Evolutionary conservation across 2,888 invertebrate species (phyloP), one percentile per base, ranked within the genome.

Genomic region (Athrips mouffetella): DNA sequence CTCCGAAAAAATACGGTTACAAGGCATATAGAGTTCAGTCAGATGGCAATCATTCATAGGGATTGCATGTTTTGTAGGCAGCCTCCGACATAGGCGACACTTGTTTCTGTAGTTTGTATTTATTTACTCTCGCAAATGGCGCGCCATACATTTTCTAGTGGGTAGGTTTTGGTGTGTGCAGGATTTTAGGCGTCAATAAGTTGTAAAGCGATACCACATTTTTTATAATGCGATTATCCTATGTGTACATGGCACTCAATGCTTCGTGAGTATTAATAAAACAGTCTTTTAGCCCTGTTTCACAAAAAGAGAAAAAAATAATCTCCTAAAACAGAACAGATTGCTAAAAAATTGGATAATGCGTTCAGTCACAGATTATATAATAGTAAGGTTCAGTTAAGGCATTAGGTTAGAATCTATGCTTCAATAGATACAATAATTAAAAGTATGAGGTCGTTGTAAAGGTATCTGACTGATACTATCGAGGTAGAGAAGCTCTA

Each of bases 51-150:
- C 78, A 78, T 76, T 81, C 75, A 76, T 78, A 74, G 68, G 71
- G 74, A 75, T 76, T 79, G 80, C 76, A 76, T 76, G 78, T 81
- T 81, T 76, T 71, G 80, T 73, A 80, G 63, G 68, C 75, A 71
- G 75, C 63, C 67, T 73, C 63, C 65, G 70, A 71, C 73, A 68
- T 73, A 65, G 63, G 60, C 65, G 66, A 67, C 73, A 71, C 72
- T 79, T 72, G 72, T 70, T 71, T 67, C 61, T 66, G 67, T 69
- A 73, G 70, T 75, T 75, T 70, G 60, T 78, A 69, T 79, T 73
- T 79, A 79, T 77, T 80, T 76, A 74, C 69, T 68, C 62, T 60
- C 59, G 56, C 67, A 59, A 72, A 74, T 66, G 67, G 63, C 50
- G 57, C 53, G 62, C 53, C 59, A 59, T 64, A 70, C 58, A 70